Conservation (phyloP, 2,888 invertebrate species). For the Protophormia terraenovae region DNA sequence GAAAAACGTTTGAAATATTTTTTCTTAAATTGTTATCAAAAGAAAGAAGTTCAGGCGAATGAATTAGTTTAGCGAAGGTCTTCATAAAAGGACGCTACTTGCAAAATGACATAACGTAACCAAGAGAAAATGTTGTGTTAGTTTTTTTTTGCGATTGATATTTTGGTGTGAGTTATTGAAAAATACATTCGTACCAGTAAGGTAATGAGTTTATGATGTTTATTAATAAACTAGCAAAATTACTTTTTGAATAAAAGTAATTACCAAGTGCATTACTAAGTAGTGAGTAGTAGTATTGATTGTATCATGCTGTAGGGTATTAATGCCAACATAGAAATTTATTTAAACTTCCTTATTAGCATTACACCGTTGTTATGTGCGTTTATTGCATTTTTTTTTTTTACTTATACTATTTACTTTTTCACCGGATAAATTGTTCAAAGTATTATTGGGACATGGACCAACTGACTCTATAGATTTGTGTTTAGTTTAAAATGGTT, state of each 20-base stretch:
- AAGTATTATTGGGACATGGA: background rate
- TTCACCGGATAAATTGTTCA: constrained; percentile 13
- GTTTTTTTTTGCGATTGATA: too few relatives aligned
- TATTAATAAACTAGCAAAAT: too few relatives aligned
- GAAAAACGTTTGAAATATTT: constrained; percentile 23
- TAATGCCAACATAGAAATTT: background rate
- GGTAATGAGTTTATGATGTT: too few relatives aligned
- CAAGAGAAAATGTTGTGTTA: too few relatives aligned
- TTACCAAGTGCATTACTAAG: too few relatives aligned
- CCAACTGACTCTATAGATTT: background rate
- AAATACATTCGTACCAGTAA: too few relatives aligned
- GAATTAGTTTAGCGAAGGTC: background rate
- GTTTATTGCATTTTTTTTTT: constrained; percentile 8
- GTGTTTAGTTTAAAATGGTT: constrained; percentile 29
- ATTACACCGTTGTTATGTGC: constrained; percentile 24
- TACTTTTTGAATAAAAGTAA: too few relatives aligned
- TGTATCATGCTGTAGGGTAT: background rate
- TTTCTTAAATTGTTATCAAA: constrained; percentile 27
- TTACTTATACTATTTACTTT: background rate
- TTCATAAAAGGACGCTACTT: background rate
- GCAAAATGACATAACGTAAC: too few relatives aligned
- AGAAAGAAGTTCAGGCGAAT: background rate
- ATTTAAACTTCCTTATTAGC: constrained; percentile 52
- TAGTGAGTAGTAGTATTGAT: too few relatives aligned
- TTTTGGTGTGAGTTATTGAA: too few relatives aligned